A percentile compares a stretch with the other conserved stretches of the same genome.
Conservation (phyloP, 2,888 invertebrate genomes). For the Drosophila lutescens region DNA sequence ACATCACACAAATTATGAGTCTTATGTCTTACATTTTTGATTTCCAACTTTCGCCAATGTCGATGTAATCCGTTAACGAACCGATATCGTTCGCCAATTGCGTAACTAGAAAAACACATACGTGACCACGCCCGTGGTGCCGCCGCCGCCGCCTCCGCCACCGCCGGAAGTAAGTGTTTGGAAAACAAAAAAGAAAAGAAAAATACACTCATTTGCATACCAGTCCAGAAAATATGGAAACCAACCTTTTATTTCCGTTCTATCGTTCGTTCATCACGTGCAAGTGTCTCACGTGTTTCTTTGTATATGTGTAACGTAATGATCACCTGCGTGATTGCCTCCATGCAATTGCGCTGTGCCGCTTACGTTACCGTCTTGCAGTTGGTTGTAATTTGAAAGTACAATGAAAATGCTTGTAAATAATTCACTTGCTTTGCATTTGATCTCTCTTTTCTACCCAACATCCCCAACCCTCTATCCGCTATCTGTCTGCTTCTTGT, state of each 20-base stretch:
- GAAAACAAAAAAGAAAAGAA: conserved; percentile 1
- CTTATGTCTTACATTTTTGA: conserved; percentile 45
- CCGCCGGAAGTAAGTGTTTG: conserved; percentile 73
- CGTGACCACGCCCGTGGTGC: conserved; percentile 73
- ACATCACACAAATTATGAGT: conserved; percentile 37
- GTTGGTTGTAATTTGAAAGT: conserved; percentile 80
- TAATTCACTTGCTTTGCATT: conserved; percentile 73
- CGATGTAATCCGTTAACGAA: conserved; percentile 55
- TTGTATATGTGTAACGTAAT: conserved; percentile 70
- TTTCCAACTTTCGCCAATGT: conserved; percentile 48
- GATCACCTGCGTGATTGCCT: conserved; percentile 65
- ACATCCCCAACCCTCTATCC: background rate
- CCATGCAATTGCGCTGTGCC: conserved; percentile 62
- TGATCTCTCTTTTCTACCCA: conserved; percentile 23
- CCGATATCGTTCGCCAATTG: conserved; percentile 49
- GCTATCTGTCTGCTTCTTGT: conserved; percentile 9
- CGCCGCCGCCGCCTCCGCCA: conserved; percentile 71
- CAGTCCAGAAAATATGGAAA: conserved; percentile 24
- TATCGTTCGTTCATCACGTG: conserved; percentile 49
- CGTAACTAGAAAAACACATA: conserved; percentile 74
- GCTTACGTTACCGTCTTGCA: conserved; percentile 74
- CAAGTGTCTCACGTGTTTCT: conserved; percentile 43
- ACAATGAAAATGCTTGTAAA: conserved; percentile 83
- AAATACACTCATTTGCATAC: conserved; percentile 13
- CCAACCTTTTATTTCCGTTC: conserved; percentile 46